A percentile compares a stretch with the other conserved stretches of the same genome.
These are phyloP conservation scores for Muscicapa comitata DNA, from an alignment of 2,797 vertebrate species.

Conservation along the genomic window DNA sequence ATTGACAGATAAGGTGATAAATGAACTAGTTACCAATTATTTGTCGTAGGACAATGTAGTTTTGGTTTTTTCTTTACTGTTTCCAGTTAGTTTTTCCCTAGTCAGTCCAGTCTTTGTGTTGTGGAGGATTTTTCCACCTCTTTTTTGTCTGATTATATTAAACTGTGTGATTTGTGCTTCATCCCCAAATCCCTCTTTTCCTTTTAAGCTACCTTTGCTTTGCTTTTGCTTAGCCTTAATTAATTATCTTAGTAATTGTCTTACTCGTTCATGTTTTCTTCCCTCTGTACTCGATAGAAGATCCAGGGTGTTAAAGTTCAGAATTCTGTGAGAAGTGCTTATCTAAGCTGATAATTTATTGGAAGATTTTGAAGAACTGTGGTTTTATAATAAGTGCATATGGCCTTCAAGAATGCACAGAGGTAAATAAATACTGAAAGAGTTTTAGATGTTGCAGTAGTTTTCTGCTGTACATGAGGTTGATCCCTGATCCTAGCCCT, in stretches of 20 bases:
- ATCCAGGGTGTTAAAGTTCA: neutral
- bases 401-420: no score
- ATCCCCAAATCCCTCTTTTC: neutral
- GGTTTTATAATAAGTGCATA: neutral
- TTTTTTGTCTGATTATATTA: no score
- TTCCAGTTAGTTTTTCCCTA: neutral
- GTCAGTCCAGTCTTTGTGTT: neutral
- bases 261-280: neutral
- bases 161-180: neutral
- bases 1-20: neutral
- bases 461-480: neutral
- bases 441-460: neutral
- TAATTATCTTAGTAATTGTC: neutral
- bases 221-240: neutral
- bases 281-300: neutral
- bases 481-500: neutral
- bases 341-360: neutral
- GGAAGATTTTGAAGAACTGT: neutral
- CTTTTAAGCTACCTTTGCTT: neutral
- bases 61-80: neutral
- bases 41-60: neutral
- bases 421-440: neutral
- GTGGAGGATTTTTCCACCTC: rapidly evolving
- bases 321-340: neutral
- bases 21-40: neutral